Evolutionary conservation across 2,113 vertebrate species (phyloP).

Genomic region (Saimiri boliviensis): DNA sequence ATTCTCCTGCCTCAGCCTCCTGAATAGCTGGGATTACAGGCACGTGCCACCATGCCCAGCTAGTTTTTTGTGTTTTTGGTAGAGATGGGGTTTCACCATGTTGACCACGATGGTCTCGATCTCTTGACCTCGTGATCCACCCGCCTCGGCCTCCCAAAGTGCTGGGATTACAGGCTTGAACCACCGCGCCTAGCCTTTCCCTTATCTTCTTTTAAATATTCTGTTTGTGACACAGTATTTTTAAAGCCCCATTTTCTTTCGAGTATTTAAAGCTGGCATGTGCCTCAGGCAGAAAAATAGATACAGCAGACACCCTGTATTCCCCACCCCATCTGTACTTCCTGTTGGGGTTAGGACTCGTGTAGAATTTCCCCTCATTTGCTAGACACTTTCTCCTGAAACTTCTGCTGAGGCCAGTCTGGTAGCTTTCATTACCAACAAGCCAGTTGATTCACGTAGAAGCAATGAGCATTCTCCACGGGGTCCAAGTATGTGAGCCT

Average conservation of each 20-base stretch:
- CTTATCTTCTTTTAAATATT: neutral
- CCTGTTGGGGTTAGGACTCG: neutral
- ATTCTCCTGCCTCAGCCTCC: too few species aligned
- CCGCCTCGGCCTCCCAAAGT: too few species aligned
- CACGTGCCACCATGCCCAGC: too few species aligned
- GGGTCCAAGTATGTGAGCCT: neutral
- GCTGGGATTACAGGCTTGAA: too few species aligned
- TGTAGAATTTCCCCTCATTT: neutral
- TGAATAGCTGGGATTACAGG: too few species aligned
- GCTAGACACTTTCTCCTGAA: neutral
- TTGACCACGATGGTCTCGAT: too few species aligned
- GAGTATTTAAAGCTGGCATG: neutral
- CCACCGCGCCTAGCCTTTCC: neutral
- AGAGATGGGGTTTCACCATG: too few species aligned
- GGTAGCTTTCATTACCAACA: neutral
- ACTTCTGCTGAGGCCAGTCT: neutral
- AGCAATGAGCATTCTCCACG: neutral
- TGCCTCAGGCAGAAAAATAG: neutral
- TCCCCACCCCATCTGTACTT: neutral
- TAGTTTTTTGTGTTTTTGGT: too few species aligned
- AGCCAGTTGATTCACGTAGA: neutral
- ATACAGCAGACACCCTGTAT: neutral
- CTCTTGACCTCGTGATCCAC: too few species aligned
- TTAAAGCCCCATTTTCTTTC: neutral
- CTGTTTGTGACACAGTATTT: neutral